Conservation (phyloP, 2,113 vertebrate genomes). For the Grammomys dolichurus region DNA sequence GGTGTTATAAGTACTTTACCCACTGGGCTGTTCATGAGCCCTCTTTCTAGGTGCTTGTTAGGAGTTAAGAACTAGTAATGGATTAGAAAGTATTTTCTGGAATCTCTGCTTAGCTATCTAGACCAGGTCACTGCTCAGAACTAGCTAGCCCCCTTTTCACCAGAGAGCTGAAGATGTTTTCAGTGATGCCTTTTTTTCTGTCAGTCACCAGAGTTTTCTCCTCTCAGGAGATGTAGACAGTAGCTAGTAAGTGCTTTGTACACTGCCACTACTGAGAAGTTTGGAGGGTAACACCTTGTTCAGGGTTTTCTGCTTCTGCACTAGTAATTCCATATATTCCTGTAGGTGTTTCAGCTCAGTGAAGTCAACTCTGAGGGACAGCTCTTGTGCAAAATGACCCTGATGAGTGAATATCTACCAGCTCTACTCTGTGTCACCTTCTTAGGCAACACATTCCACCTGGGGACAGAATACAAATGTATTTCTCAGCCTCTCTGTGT, state of each 20-base stretch:
- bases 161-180: neutral
- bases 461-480: too few relatives aligned
- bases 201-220: neutral
- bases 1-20: neutral
- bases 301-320: neutral
- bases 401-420: rapidly evolving
- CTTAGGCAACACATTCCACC: rapidly evolving
- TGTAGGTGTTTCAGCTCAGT: neutral
- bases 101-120: neutral
- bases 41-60: neutral
- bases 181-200: neutral
- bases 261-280: neutral
- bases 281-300: neutral
- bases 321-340: neutral
- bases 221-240: neutral
- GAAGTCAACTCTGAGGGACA: rapidly evolving
- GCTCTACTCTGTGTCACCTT: neutral
- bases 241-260: neutral
- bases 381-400: too few relatives aligned
- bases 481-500: neutral
- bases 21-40: neutral
- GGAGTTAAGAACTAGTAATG: neutral
- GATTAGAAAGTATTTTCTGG: too few relatives aligned
- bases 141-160: neutral
- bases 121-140: neutral